Evolutionary conservation across 2,888 invertebrate species (phyloP), one percentile per base, ranked within the genome.

Genomic region (Xanthia icteritia): DNA sequence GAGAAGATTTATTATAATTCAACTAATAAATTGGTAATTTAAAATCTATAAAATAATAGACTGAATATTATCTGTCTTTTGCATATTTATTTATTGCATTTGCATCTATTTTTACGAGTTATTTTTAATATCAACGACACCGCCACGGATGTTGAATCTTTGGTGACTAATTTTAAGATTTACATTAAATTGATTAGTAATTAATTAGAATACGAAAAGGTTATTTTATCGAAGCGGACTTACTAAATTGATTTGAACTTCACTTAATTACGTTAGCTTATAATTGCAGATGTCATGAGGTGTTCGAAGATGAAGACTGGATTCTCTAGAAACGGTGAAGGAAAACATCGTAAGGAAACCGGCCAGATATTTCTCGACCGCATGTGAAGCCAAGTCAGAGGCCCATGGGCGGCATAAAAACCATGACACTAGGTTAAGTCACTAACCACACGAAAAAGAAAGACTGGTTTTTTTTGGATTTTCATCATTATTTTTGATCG

Each of bases 1-100:
- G 81, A 61, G 23, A 76, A 75, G 27, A 78, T 82, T 80, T 76
- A 77, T 77, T 73, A 13, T 13, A 31, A 73, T 82, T 66, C 73
- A 70, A 76, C 61, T 77, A 81, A 20, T 20, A 51, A 51, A 81
- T 84, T 79, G 69, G 27, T 64, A 54, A 73, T 70, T 83, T 66
- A 63, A 58, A 58, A 63, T 77, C 27, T 56, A 68, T 73, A 48
- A 76, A 76, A 71, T 81, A 73, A 71, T 76, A 31, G 39, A 63
- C 67, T 70, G 5, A 31, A 70, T 72, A 69, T 72, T 54, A 76
- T 58, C 36, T 27, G 39, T 36, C 11, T 78, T 56, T 64, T 83
- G 58, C 58, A 74, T 78, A 65, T 56, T 77, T 2, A 65, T 11
- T 20, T 27, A 17, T 20, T 39, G 20, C 5, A 51, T 67, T 58